A percentile compares a stretch with the other conserved stretches of the same genome.
These are phyloP conservation scores for Erythrocercus mccallii DNA, from an alignment of 2,113 vertebrate genomes.

Conservation along the genomic window DNA sequence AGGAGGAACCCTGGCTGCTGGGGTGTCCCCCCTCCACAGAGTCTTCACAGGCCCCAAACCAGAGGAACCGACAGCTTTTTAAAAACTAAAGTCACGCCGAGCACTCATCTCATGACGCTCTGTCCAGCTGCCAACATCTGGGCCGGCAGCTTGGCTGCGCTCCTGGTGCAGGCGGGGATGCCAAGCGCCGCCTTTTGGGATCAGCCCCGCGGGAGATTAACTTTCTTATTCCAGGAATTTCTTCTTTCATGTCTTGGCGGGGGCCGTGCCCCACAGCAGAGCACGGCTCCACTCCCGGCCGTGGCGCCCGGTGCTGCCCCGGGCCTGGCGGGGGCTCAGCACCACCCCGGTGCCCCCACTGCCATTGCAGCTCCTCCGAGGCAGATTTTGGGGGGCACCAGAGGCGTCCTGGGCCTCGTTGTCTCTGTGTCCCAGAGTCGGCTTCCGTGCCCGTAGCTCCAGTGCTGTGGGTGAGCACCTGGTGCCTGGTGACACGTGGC, in stretches of 20 bases:
- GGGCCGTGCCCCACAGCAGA: conserved; percentile 21
- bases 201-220: conserved; percentile 13
- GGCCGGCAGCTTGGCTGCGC: conserved; percentile 36
- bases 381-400: fast-evolving
- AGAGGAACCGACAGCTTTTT: conserved; percentile 47
- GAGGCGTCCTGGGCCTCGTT: background rate
- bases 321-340: background rate
- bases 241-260: conserved; percentile 45
- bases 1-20: background rate
- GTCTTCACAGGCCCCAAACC: background rate
- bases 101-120: conserved; percentile 5
- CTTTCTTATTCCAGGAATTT: conserved; percentile 61
- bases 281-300: background rate
- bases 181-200: conserved; percentile 41
- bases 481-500: fast-evolving
- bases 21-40: background rate
- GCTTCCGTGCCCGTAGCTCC: fast-evolving
- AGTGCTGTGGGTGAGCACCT: fast-evolving
- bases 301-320: background rate
- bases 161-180: conserved; percentile 4
- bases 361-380: background rate
- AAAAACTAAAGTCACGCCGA: background rate
- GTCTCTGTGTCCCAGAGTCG: fast-evolving
- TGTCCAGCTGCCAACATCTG: conserved; percentile 61
- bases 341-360: fast-evolving